phyloP scores from a whole-genome alignment of 2,113 vertebrate genomes.

The cat (Felis catus) region F.catus_Fca126_mat1.0 CM031416.1:37403001-37403500 shows the following conservation, averaged over 20 bases:
- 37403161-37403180: background rate
- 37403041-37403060: background rate
- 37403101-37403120: background rate
- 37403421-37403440: background rate
- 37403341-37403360: background rate
- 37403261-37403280: background rate
- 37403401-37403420: background rate
- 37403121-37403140: background rate
- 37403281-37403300: background rate
- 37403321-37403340: background rate
- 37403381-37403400: background rate
- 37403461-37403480: background rate
- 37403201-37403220: background rate
- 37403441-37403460: background rate
- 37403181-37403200: background rate
- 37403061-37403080: background rate
- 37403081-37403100: background rate
- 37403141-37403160: background rate
- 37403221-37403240: background rate
- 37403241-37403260: background rate
- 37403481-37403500: too few relatives aligned
- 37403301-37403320: background rate
- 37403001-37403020: background rate
- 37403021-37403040: background rate
- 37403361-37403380: background rate